Base-by-base conservation (phyloP, 1,140 invertebrate genomes). In the Drosophila auraria region DNA sequence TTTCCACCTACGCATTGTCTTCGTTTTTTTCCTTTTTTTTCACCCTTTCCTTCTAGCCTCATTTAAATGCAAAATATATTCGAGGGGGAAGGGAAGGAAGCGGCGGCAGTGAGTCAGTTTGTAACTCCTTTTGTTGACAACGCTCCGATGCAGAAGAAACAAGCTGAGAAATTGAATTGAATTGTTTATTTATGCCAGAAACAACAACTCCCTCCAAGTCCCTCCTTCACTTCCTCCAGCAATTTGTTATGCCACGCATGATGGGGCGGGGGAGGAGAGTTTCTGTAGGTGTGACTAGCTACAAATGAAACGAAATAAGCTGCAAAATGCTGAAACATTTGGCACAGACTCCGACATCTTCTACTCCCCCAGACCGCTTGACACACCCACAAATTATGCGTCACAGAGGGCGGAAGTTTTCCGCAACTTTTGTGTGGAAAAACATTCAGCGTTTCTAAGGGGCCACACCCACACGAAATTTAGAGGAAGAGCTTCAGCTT, bases 131-230 rank as follows among this genome's bases (percentile, higher is more conserved):
- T 78, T 83, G 83, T 89, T 83, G 84, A 90, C 83, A 83, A 76
- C 57, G 57, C 56, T 56, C 40, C 60, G 20, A 56, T 63, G 76
- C 42, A 73, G 50, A 57, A 54, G 81, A 74, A 73, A 73, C 58
- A 66, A 82, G 54, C 74, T 50, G 64, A 80, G 63, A 73, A 90
- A 86, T 86, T 80, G 79, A 90, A 90, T 90, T 82, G 86, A 86
- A 90, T 90, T 90, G 87, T 90, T 90, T 90, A 90, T 90, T 86
- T 91, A 91, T 90, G 86, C 87, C 82, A 75, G 23, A 71, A 62
- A 63, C 60, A 76, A 66, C 30, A 59, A 23, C 38, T 42, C 64
- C 20, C 50, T 44, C 36, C 50, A 25, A 36, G 17, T 15, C 27
- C 33, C 58, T 49, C 30, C 47, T 51, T 42, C 14, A 36, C 56